Evolutionary conservation across 1,140 invertebrate genomes (phyloP).

Genomic region (Pseudobourletiella spinata): DNA sequence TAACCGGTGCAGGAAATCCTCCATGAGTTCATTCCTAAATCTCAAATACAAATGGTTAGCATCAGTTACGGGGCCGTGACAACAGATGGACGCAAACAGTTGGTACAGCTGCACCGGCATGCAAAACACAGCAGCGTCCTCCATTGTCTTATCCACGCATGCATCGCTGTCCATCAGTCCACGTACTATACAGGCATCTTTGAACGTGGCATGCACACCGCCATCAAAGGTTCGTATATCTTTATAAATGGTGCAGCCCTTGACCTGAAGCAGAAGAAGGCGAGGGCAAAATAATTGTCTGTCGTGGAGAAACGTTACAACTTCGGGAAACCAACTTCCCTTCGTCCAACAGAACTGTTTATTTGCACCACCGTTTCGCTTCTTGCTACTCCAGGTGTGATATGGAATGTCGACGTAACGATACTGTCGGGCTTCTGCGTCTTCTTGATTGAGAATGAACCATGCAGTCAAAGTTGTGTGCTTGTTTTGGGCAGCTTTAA

Average conservation of each 20-base stretch:
- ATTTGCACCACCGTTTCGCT: no score
- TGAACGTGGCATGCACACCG: conserved; percentile 10
- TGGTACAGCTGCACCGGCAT: no score
- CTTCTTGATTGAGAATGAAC: no score
- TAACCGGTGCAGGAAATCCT: no score
- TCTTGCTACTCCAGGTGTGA: conserved; percentile 14
- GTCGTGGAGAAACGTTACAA: background rate
- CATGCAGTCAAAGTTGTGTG: conserved; percentile 45
- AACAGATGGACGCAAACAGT: conserved; percentile 42
- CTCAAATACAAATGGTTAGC: no score
- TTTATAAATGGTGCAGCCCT: conserved; percentile 25
- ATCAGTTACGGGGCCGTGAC: no score
- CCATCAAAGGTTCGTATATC: conserved; percentile 20
- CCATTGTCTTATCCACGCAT: conserved; percentile 36
- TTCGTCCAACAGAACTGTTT: conserved; percentile 22
- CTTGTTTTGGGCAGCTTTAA: no score
- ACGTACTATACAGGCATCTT: no score
- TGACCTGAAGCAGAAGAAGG: no score
- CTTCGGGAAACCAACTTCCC: background rate
- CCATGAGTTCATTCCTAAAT: no score
- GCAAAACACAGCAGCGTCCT: conserved; percentile 38
- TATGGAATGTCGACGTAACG: conserved; percentile 32
- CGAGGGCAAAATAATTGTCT: background rate
- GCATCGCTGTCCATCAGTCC: no score
- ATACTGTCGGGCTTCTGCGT: no score